Conservation (phyloP, 2,797 vertebrate genomes). For the Pitangus sulphuratus region DNA sequence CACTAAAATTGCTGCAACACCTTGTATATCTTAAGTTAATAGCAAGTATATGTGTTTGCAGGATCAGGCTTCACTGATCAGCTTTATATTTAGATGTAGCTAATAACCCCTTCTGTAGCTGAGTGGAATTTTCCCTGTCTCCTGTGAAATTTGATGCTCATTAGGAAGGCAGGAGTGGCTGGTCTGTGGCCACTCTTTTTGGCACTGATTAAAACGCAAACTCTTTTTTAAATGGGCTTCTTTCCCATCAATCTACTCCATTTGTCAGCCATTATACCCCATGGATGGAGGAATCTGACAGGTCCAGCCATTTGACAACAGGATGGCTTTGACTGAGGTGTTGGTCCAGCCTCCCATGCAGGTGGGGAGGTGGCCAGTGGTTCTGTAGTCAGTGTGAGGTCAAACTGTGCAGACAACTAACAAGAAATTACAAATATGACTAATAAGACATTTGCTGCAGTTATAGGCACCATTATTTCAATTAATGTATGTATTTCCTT, state of each 20-base stretch:
- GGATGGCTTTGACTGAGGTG: not conserved
- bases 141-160: not conserved
- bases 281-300: not conserved
- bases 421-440: not conserved
- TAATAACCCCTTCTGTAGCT: not conserved
- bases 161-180: not conserved
- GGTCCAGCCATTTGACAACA: not conserved
- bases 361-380: not conserved
- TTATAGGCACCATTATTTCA: not conserved
- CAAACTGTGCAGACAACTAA: not conserved
- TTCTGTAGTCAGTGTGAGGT: fast-evolving
- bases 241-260: not conserved
- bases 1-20: not conserved
- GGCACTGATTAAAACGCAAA: not conserved
- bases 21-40: not conserved
- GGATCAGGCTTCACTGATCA: not conserved
- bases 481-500: not conserved
- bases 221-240: not conserved
- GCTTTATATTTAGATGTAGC: not conserved
- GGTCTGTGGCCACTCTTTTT: not conserved
- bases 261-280: not conserved
- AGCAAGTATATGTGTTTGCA: not conserved
- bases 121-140: not conserved
- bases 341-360: not conserved
- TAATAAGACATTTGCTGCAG: not conserved